A percentile compares a stretch with the other conserved stretches of the same genome.
Conservation (phyloP, 2,888 invertebrate species). For the Ornithoptera alexandrae region DNA sequence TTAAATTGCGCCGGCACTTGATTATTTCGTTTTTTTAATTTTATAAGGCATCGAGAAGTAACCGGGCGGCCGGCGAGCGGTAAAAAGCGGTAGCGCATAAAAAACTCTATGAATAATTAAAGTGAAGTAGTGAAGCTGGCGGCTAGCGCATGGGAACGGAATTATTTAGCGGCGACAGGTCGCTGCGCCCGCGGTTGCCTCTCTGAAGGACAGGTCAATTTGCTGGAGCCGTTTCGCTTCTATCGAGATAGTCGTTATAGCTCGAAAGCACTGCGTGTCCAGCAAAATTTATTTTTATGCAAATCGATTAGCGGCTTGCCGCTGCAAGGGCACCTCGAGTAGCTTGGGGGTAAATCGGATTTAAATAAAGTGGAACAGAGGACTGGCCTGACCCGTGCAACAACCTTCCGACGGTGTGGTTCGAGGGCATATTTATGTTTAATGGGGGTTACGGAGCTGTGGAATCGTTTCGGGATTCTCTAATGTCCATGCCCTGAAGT, state of each 20-base stretch:
- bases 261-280: conserved; percentile 42
- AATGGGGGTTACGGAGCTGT: conserved; percentile 68
- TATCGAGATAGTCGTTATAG: conserved; percentile 55
- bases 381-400: conserved; percentile 54
- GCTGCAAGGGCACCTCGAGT: conserved; percentile 45
- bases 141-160: conserved; percentile 79
- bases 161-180: conserved; percentile 74
- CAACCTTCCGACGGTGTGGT: conserved; percentile 62
- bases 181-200: conserved; percentile 57
- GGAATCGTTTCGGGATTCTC: conserved; percentile 63
- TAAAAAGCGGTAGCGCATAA: conserved; percentile 75
- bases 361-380: conserved; percentile 55
- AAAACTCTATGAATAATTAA: conserved; percentile 80
- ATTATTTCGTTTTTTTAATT: conserved; percentile 75
- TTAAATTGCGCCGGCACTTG: conserved; percentile 74
- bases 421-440: conserved; percentile 75
- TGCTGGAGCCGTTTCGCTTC: conserved; percentile 66
- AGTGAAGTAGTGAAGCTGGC: conserved; percentile 71
- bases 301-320: conserved; percentile 45
- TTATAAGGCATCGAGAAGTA: conserved; percentile 68
- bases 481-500: conserved; percentile 70
- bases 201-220: conserved; percentile 76
- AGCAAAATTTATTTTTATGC: conserved; percentile 54
- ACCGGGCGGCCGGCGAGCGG: conserved; percentile 64
- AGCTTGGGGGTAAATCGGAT: conserved; percentile 49